Conservation (phyloP, 1,140 invertebrate genomes). For the Ceratina japonica region DNA sequence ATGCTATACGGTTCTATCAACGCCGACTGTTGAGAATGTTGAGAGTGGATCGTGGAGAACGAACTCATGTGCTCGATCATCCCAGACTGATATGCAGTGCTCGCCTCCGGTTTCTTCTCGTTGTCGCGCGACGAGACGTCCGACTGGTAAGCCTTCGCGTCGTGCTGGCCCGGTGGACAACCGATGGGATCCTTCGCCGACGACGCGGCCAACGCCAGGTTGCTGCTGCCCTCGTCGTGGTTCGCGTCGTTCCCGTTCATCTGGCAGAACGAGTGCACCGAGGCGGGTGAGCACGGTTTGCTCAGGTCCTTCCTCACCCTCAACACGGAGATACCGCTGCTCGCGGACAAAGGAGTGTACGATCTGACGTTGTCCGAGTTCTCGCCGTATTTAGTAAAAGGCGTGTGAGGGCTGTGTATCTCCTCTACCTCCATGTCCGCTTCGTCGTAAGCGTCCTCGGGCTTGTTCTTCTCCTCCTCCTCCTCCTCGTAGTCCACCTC, state of each 20-base stretch:
- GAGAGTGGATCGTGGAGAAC: slow-evolving; percentile 68
- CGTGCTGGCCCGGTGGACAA: slow-evolving; percentile 57
- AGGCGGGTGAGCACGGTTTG: slow-evolving; percentile 69
- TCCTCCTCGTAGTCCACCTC: too few relatives aligned
- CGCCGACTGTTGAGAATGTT: slow-evolving; percentile 65
- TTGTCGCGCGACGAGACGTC: slow-evolving; percentile 53
- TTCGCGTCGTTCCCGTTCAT: slow-evolving; percentile 61
- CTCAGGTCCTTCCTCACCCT: slow-evolving; percentile 65
- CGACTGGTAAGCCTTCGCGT: slow-evolving; percentile 56
- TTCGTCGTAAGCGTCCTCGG: slow-evolving; percentile 78
- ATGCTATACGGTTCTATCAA: slow-evolving; percentile 65
- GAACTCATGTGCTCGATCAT: slow-evolving; percentile 71
- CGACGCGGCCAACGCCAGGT: slow-evolving; percentile 44
- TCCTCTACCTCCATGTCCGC: slow-evolving; percentile 76
- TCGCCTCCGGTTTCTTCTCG: slow-evolving; percentile 47
- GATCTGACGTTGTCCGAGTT: slow-evolving; percentile 57
- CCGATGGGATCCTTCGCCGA: slow-evolving; percentile 77
- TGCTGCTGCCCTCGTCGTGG: slow-evolving; percentile 61
- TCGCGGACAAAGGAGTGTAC: slow-evolving; percentile 67
- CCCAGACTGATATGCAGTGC: slow-evolving; percentile 67
- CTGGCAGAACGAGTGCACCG: slow-evolving; percentile 68
- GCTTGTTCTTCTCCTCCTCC: slow-evolving; percentile 62
- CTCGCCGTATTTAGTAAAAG: slow-evolving; percentile 64
- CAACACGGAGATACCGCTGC: slow-evolving; percentile 68
- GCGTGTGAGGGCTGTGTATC: slow-evolving; percentile 67